These are phyloP conservation scores for Cyclopterus lumpus DNA, from an alignment of 2,797 vertebrate species.

Conservation along the genomic window DNA sequence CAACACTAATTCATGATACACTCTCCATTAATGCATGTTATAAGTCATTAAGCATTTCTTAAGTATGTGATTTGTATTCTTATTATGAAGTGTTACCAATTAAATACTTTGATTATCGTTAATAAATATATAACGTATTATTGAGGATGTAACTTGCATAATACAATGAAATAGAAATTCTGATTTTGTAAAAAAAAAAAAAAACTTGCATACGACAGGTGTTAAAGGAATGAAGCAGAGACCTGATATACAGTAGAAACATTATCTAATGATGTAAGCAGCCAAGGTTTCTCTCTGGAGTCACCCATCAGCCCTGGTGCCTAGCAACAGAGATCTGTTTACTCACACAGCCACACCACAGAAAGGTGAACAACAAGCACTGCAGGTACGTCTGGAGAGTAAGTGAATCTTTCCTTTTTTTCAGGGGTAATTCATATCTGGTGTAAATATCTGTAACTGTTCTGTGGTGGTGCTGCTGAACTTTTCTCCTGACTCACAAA, in stretches of 20 bases:
- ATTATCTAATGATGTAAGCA: not conserved
- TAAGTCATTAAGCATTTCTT: not conserved
- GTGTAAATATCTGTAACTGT: not conserved
- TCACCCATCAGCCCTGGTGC: slow-evolving; percentile 27
- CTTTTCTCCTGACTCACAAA: not conserved
- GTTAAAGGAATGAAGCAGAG: not conserved
- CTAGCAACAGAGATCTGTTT: slow-evolving; percentile 72
- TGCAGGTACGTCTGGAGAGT: slow-evolving; percentile 46
- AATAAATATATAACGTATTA: not conserved
- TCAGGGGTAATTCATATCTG: slow-evolving; percentile 15
- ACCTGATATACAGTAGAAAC: not conserved
- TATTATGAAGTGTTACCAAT: not conserved
- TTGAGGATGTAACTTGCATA: not conserved
- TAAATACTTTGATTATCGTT: not conserved
- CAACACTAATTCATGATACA: not conserved
- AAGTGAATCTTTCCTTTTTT: slow-evolving; percentile 7
- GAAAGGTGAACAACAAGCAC: slow-evolving; percentile 44
- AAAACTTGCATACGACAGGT: not conserved
- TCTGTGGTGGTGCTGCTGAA: not conserved
- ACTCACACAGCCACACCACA: slow-evolving; percentile 37
- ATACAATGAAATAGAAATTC: not conserved
- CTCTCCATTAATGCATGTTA: not conserved
- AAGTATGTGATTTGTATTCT: not conserved
- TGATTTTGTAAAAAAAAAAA: not conserved
- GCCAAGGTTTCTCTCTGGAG: slow-evolving; percentile 1